Percentiles rank a stretch among this genome's conserved stretches.
phyloP scores from a whole-genome alignment of 1,140 invertebrate species.

The Phenacoccus solenopsis region DNA sequence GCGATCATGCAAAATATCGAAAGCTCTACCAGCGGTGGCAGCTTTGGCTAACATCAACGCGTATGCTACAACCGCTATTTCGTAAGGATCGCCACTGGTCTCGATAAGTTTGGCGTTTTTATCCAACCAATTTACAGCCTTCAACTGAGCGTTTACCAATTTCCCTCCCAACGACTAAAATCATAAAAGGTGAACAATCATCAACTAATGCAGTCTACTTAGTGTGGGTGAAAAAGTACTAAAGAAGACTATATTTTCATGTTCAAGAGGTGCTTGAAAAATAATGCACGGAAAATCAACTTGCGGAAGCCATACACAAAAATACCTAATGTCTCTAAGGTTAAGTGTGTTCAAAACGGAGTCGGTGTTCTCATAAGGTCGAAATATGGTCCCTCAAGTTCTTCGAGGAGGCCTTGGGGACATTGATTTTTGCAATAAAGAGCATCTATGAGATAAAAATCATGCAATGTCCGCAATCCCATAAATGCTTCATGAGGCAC shows the following conservation, averaged over 20 bases:
- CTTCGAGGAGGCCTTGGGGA: too few relatives aligned
- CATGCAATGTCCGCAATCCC: too few relatives aligned
- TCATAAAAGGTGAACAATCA: constrained; percentile 16
- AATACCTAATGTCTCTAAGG: too few relatives aligned
- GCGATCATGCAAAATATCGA: constrained; percentile 51
- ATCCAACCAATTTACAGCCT: constrained; percentile 69
- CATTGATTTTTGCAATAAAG: too few relatives aligned
- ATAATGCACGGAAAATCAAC: constrained; percentile 2
- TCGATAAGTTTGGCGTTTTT: constrained; percentile 62
- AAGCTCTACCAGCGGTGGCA: constrained; percentile 65
- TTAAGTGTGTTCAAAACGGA: too few relatives aligned
- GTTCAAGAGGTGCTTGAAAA: not conserved
- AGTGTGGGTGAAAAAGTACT: not conserved
- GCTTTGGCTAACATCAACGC: constrained; percentile 68
- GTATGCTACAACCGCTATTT: constrained; percentile 76
- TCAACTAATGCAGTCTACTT: not conserved
- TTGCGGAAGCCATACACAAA: constrained; percentile 8
- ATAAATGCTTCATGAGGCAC: too few relatives aligned
- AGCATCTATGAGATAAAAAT: too few relatives aligned
- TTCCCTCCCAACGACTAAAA: constrained; percentile 50
- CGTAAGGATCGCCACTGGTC: constrained; percentile 58
- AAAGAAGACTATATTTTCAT: not conserved
- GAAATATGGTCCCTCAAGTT: too few relatives aligned
- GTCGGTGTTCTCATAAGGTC: too few relatives aligned
- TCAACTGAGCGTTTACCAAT: constrained; percentile 52